Base-by-base conservation (phyloP, 2,888 invertebrate species). In the Cremastobaeus sp. region DNA sequence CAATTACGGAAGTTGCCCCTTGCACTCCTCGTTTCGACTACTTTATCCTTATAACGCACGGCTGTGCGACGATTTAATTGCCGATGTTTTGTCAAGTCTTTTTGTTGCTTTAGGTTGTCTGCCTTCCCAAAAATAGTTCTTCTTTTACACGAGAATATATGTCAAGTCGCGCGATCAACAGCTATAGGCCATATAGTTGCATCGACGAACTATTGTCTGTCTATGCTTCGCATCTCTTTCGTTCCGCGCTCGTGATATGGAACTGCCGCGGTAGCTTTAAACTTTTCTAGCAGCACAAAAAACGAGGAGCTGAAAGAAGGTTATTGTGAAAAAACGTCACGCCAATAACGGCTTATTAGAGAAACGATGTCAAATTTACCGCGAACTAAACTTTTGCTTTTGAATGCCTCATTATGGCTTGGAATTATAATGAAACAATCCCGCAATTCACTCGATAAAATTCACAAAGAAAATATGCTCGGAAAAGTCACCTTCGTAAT, bases 81-180 rank as follows among this genome's bases (percentile, higher is more conserved):
- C 6, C 17, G 48, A 18, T 35, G 12, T 32, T 47, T 60, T 65
- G 47, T 55, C 21, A 5, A 21, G 14, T 57, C 43, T 47, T 60
- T 57, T 69, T 41, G 50, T 52, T 54, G 68, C 17, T 71, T 62
- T 50, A 48, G 55, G n/a, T 43, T 43, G 50, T 73, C 66, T 59
- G 62, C 28, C 62, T 65, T 54, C 73, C 77, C 78, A 75, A 77
- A 82, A 83, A 79, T 83, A 80, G 80, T 76, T 47, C 72, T 74
- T 77, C 78, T 80, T 78, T 82, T 80, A 66, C 75, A 77, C 52
- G 76, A 69, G 79, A 84, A 85, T 83, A 83, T 79, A 79, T 83
- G 82, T 83, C 83, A 83, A 83, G 81, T 80, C 77, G 77, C 48
- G 76, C 76, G 78, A 82, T 79, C 77, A 82, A 77, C 77, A 70